Conservation (phyloP, 2,113 vertebrate species). For the Ranitomeya imitator region DNA sequence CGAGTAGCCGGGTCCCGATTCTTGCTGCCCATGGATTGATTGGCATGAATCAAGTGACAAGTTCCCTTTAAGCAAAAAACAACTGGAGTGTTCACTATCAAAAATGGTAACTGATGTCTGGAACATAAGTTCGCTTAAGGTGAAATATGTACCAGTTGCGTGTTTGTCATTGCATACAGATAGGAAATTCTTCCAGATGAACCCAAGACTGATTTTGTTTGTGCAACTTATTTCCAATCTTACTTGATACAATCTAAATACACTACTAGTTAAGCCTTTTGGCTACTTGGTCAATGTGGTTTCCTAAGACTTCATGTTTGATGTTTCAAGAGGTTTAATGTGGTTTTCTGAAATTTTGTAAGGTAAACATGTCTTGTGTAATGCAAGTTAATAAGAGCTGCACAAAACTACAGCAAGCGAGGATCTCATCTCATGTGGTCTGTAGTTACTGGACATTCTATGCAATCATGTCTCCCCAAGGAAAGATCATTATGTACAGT, state of each 20-base stretch:
- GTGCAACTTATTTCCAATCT: not conserved
- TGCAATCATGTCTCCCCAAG: constrained; percentile 1
- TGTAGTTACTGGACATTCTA: not conserved
- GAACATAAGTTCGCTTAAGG: constrained; percentile 8
- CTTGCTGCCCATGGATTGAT: no score
- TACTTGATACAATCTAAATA: constrained; percentile 32
- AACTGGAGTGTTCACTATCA: not conserved
- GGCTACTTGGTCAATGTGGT: constrained; percentile 20
- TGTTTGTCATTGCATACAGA: constrained; percentile 4
- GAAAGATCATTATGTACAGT: not conserved
- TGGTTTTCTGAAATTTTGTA: constrained; percentile 45
- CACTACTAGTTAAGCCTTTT: constrained; percentile 31
- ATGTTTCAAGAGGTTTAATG: constrained; percentile 41
- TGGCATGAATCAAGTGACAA: no score
- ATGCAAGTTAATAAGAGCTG: constrained; percentile 24
- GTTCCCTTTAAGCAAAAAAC: not conserved
- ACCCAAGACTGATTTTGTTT: not conserved
- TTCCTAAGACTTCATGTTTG: constrained; percentile 30
- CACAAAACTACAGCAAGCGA: constrained; percentile 4
- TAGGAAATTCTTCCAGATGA: constrained; percentile 28
- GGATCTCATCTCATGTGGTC: constrained; percentile 25
- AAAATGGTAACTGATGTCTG: not conserved
- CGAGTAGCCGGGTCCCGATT: no score
- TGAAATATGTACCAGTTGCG: not conserved
- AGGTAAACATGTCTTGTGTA: constrained; percentile 48